A percentile compares a stretch with the other conserved stretches of the same genome.
These are phyloP conservation scores for Gobius niger DNA, from an alignment of 2,113 vertebrate genomes.

Conservation along the genomic window DNA sequence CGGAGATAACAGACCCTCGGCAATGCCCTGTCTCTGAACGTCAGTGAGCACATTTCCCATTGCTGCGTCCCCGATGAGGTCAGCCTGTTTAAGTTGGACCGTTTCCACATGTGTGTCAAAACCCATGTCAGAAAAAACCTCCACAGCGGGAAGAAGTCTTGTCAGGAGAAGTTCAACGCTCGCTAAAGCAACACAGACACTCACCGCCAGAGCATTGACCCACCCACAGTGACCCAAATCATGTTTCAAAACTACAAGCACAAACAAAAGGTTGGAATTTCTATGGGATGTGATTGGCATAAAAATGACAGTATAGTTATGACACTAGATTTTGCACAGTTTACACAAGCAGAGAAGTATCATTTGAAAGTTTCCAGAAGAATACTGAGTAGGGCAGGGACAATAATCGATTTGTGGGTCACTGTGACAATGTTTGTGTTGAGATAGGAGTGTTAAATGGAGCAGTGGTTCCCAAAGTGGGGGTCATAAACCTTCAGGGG, in stretches of 20 bases:
- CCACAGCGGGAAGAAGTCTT: constrained; percentile 25
- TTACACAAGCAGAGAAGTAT: background rate
- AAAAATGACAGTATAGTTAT: background rate
- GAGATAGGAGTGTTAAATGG: too few species aligned
- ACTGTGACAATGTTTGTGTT: too few species aligned
- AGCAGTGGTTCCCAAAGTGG: too few species aligned
- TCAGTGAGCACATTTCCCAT: constrained; percentile 17
- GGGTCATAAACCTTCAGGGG: too few species aligned
- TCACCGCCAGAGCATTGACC: constrained; percentile 19
- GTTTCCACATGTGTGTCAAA: constrained; percentile 37
- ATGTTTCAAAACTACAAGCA: background rate
- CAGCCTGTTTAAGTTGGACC: constrained; percentile 53
- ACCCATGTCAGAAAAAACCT: constrained; percentile 6
- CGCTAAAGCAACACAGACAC: constrained; percentile 13
- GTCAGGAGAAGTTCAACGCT: constrained; percentile 14
- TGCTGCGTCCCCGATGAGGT: constrained; percentile 41
- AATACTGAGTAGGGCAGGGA: too few species aligned
- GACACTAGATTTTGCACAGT: background rate
- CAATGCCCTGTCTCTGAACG: constrained; percentile 11
- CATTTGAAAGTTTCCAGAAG: background rate
- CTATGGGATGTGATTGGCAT: background rate
- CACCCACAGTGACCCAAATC: constrained; percentile 12
- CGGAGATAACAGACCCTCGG: constrained; percentile 19
- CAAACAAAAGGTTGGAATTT: background rate
- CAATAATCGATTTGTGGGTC: too few species aligned